phyloP scores from a whole-genome alignment of 2,888 invertebrate genomes.

The Drosophila robusta region DNA sequence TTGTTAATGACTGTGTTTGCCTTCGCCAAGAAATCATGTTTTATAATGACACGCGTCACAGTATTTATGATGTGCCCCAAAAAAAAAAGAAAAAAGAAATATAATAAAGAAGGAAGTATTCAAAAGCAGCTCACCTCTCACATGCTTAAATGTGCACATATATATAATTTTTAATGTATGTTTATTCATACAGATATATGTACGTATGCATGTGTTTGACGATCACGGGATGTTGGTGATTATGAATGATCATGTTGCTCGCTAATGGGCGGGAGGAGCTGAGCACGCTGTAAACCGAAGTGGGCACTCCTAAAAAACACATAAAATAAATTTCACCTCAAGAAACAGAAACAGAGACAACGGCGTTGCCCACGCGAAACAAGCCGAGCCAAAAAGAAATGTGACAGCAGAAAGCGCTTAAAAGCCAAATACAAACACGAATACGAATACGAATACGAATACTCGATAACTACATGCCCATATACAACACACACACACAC shows the following conservation, averaged over 20 bases:
- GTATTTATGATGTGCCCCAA: constrained; percentile 35
- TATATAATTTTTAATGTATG: not conserved
- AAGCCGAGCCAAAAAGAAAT: constrained; percentile 43
- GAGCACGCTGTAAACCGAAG: constrained; percentile 13
- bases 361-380: constrained; percentile 45
- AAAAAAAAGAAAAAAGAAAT: constrained; percentile 15
- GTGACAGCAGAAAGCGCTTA: constrained; percentile 70
- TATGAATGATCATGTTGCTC: constrained; percentile 31
- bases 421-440: constrained; percentile 24
- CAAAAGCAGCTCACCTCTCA: constrained; percentile 34
- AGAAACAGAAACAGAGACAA: constrained; percentile 47
- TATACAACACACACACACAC: not conserved
- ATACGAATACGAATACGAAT: constrained; percentile 21
- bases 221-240: constrained; percentile 35
- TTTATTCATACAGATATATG: not conserved
- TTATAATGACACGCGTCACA: constrained; percentile 49
- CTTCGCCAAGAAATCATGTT: constrained; percentile 58
- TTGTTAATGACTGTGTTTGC: constrained; percentile 50
- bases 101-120: constrained; percentile 44
- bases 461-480: constrained; percentile 19
- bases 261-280: constrained; percentile 10
- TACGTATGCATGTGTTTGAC: not conserved
- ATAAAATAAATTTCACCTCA: constrained; percentile 67
- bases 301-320: constrained; percentile 59
- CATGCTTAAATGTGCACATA: constrained; percentile 10